Evolutionary conservation across 1,140 invertebrate genomes (phyloP), one percentile per base, ranked within the genome.

Genomic region (Papilio polyxenes): DNA sequence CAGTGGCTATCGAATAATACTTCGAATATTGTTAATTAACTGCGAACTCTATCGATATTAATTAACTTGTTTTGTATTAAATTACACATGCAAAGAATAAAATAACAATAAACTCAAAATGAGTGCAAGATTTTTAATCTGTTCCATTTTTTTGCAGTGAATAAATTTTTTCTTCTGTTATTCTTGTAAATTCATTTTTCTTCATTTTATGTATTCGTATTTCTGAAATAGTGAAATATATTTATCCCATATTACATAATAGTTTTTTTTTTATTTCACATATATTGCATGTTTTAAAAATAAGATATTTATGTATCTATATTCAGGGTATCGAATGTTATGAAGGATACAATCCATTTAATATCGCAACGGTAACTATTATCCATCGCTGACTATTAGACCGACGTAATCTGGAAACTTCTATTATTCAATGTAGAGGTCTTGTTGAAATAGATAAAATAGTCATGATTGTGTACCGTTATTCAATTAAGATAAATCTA

Each of bases 401-500:
- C 23, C 13, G 62, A 65, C 23, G 62, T 65, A 65, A 65, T 65
- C 23, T 65, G 9, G 62, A 65, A 65, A 31, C 62, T 65, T 65
- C 62, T 13, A 65, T 65, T 65, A 65, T 65, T 5, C 62, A 13
- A 10, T 20, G 17, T 65, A 65, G 62, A 31, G 62, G 20, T 65
- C 62, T 65, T 65, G 62, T 23, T 53, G 51, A 44, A 59, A 59
- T 59, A 59, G 56, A 59, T 59, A 3, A 44, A 44, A 4, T 44
- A 53, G 56, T 13, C 3, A 65, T 65, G 1, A 31, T 65, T 65
- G 20, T 31, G 11, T 65, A 31, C 62, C 9, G 59, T 10, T 17
- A 65, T 65, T 65, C 62, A 65, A 65, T 65, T 23, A 31, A 65
- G 10, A 31, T 65, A 65, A 65, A 65, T 65, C 20, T 65, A 31